These are phyloP conservation scores for Heliconius ethilla DNA, from an alignment of 2,888 invertebrate genomes.

Conservation along the genomic window DNA sequence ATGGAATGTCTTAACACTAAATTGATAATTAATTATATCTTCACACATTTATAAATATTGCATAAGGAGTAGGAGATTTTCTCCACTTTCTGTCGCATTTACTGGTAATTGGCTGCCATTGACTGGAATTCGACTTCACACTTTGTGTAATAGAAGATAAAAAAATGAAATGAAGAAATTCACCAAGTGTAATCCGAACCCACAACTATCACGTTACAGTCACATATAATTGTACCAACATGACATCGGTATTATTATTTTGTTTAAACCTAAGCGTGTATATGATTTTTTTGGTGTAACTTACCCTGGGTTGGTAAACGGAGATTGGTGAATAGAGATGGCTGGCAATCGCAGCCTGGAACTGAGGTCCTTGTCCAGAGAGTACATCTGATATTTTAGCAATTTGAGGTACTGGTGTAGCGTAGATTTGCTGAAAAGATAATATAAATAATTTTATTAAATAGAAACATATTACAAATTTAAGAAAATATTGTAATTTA, in stretches of 20 bases:
- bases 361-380: conserved; percentile 61
- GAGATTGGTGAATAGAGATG: conserved; percentile 69
- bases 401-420: conserved; percentile 56
- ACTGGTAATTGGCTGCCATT: not conserved
- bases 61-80: too few relatives aligned
- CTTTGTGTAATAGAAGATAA: not conserved
- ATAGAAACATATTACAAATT: not conserved
- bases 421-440: conserved; percentile 52
- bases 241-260: not conserved
- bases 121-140: not conserved
- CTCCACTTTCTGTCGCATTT: too few relatives aligned
- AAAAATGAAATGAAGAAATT: not conserved
- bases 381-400: conserved; percentile 73
- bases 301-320: conserved; percentile 66
- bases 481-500: too few relatives aligned
- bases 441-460: not conserved
- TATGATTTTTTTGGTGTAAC: conserved; percentile 36
- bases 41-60: too few relatives aligned
- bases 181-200: not conserved
- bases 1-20: too few relatives aligned
- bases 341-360: conserved; percentile 64
- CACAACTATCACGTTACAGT: not conserved
- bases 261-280: not conserved
- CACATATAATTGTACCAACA: not conserved
- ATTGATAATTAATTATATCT: too few relatives aligned